Evolutionary conservation across 2,888 invertebrate species (phyloP).

Genomic region (Allygus modestus): DNA sequence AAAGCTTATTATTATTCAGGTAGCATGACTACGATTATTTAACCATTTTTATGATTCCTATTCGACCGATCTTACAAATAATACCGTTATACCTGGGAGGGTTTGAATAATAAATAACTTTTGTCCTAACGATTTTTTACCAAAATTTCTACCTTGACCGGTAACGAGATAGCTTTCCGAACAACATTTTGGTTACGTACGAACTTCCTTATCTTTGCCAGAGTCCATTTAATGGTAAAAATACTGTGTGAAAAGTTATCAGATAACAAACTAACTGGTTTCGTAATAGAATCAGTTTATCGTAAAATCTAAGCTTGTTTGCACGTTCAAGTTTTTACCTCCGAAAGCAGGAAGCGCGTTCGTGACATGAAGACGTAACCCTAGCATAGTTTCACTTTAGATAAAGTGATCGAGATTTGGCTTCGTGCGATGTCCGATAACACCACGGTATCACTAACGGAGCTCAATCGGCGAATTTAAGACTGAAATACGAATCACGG

Average conservation of each 20-base stretch:
- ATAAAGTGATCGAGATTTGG: background rate
- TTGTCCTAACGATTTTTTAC: too few relatives aligned
- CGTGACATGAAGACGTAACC: constrained; percentile 32
- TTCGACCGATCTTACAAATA: too few relatives aligned
- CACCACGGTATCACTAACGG: background rate
- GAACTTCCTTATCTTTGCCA: background rate
- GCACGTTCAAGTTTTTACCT: constrained; percentile 2
- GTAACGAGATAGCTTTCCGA: background rate
- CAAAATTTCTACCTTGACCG: too few relatives aligned
- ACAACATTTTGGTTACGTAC: background rate
- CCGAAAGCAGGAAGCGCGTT: background rate
- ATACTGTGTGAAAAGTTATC: background rate
- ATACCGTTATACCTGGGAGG: too few relatives aligned
- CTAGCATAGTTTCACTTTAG: constrained; percentile 26
- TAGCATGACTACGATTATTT: too few relatives aligned
- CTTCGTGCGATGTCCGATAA: background rate
- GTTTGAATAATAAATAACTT: too few relatives aligned
- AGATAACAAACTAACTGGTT: background rate
- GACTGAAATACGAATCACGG: too few relatives aligned
- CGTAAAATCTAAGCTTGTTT: constrained; percentile 14
- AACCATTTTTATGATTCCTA: too few relatives aligned
- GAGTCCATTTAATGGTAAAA: background rate
- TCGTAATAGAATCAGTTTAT: background rate
- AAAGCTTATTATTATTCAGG: background rate
- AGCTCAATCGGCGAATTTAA: background rate